A percentile compares a stretch with the other conserved stretches of the same genome.
These are phyloP conservation scores for Apotomis betuletana DNA, from an alignment of 2,888 invertebrate species.

Conservation along the genomic window DNA sequence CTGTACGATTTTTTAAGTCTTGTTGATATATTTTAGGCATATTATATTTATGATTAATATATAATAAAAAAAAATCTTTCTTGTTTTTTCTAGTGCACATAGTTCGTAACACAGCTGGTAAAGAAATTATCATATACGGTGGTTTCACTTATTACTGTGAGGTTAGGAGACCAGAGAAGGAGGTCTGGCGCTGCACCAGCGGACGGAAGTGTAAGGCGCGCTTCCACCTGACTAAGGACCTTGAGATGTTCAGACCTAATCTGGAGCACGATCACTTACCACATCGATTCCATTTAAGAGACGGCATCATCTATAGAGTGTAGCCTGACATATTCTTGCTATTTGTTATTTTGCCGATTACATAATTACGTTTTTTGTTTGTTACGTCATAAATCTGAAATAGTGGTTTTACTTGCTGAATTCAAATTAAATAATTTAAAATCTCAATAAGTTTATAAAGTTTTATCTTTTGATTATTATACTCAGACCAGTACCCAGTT, in stretches of 20 bases:
- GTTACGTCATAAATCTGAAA: too few species aligned
- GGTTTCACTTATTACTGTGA: slow-evolving; percentile 26
- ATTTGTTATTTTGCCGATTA: too few species aligned
- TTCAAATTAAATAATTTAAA: too few species aligned
- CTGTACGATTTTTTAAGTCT: too few species aligned
- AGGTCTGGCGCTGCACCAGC: slow-evolving; percentile 29
- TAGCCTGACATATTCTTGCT: background rate
- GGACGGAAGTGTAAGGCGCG: slow-evolving; percentile 31
- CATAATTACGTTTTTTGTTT: too few species aligned
- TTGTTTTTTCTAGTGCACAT: slow-evolving; percentile 24
- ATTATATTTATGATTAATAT: too few species aligned
- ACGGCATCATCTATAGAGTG: slow-evolving; percentile 13
- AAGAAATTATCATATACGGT: slow-evolving; percentile 9
- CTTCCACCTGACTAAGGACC: slow-evolving; percentile 23
- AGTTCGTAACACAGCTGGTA: slow-evolving; percentile 16
- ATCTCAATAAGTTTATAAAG: too few species aligned
- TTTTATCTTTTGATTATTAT: too few species aligned
- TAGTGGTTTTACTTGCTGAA: too few species aligned
- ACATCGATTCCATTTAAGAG: background rate
- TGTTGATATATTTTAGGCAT: too few species aligned
- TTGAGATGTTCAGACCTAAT: slow-evolving; percentile 1
- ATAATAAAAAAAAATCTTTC: too few species aligned
- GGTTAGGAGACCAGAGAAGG: background rate
- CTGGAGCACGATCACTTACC: slow-evolving; percentile 20
- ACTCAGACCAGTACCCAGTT: too few species aligned